phyloP scores from a whole-genome alignment of 2,113 vertebrate genomes.

The Gnathonemus longibarbis region DNA sequence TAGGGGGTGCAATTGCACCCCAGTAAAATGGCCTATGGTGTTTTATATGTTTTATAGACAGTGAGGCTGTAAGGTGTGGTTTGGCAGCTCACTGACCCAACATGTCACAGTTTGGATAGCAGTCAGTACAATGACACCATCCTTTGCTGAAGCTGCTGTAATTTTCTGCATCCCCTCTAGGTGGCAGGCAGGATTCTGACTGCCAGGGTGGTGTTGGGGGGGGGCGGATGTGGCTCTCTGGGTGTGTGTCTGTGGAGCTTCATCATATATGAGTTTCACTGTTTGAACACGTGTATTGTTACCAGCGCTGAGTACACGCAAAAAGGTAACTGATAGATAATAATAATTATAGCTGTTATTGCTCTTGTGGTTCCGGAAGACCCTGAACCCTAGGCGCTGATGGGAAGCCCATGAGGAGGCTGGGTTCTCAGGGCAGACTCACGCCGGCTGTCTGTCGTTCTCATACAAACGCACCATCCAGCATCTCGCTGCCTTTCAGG shows the following conservation, averaged over 20 bases:
- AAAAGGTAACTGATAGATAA: too few relatives aligned
- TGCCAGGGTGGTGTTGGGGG: background rate
- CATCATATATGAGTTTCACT: background rate
- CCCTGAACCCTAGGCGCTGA: background rate
- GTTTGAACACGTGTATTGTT: background rate
- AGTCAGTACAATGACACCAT: background rate
- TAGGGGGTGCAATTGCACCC: background rate
- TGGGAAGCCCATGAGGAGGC: background rate
- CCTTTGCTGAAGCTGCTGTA: too few relatives aligned
- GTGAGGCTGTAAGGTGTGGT: background rate
- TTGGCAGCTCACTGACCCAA: background rate
- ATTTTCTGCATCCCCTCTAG: background rate
- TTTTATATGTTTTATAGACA: background rate
- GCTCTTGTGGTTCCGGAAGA: background rate
- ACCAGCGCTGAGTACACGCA: too few relatives aligned
- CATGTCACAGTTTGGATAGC: background rate
- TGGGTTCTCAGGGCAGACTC: background rate
- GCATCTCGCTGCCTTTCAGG: constrained; percentile 56
- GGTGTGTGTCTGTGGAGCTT: background rate
- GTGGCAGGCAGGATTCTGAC: background rate
- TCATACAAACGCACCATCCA: too few relatives aligned
- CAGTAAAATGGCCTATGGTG: background rate
- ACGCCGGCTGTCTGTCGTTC: background rate
- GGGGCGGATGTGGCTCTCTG: background rate
- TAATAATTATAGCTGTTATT: background rate